A percentile compares a stretch with the other conserved stretches of the same genome.
Conservation (phyloP, 2,888 invertebrate genomes). For the Colostygia pectinataria region DNA sequence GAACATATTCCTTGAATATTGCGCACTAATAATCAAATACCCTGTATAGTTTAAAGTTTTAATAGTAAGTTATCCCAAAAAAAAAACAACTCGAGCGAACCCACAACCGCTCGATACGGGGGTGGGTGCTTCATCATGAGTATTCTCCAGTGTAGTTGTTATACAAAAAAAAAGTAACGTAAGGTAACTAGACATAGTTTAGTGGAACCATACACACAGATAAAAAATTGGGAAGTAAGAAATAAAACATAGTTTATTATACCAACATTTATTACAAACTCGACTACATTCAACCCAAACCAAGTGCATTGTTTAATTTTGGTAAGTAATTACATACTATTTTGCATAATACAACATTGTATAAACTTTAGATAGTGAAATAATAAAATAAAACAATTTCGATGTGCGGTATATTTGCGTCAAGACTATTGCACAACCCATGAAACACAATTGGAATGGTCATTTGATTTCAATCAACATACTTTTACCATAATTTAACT, state of each 20-base stretch:
- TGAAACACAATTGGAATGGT: constrained; percentile 25
- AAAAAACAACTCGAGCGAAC: no score
- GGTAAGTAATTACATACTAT: constrained; percentile 13
- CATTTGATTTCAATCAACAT: constrained; percentile 12
- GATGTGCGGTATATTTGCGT: constrained; percentile 6
- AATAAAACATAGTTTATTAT: constrained; percentile 38
- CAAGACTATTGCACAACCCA: constrained; percentile 1
- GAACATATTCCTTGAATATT: no score
- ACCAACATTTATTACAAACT: constrained; percentile 71
- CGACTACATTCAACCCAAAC: constrained; percentile 78
- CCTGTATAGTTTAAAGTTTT: no score
- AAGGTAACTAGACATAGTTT: no score
- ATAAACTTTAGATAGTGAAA: neutral
- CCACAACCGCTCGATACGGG: no score
- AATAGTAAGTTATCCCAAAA: no score
- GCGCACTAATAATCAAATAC: no score
- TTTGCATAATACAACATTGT: constrained; percentile 6
- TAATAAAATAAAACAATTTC: constrained; percentile 6
- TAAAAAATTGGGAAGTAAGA: neutral
- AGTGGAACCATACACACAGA: no score
- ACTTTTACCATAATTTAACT: constrained; percentile 11
- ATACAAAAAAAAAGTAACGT: no score
- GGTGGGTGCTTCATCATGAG: no score
- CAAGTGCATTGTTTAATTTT: constrained; percentile 62
- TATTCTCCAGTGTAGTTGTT: no score